Evolutionary conservation across 2,797 vertebrate genomes (phyloP).

Genomic region (Okamejei kenojei): DNA sequence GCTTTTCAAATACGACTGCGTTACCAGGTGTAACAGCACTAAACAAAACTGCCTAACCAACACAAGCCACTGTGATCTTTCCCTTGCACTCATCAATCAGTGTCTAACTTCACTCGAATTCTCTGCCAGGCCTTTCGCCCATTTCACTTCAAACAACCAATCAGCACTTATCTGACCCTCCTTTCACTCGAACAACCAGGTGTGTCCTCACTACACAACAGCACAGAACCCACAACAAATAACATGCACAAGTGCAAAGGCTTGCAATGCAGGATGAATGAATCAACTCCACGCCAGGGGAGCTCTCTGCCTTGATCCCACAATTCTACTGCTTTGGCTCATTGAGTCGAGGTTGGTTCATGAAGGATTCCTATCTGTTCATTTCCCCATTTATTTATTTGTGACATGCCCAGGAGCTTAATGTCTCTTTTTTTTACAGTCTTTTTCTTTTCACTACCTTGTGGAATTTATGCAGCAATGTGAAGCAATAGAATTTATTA

Average conservation of each 20-base stretch:
- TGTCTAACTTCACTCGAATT: neutral
- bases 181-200: neutral
- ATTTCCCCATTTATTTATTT: too few species aligned
- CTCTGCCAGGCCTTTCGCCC: neutral
- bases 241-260: neutral
- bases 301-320: too few species aligned
- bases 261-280: neutral
- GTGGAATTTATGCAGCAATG: too few species aligned
- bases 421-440: too few species aligned
- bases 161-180: neutral
- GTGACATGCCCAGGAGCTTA: too few species aligned
- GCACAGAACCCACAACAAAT: neutral
- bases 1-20: neutral
- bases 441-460: too few species aligned
- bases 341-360: too few species aligned
- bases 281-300: neutral
- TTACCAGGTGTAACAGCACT: conserved; percentile 10
- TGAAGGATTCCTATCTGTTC: too few species aligned
- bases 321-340: too few species aligned
- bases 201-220: neutral
- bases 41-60: neutral
- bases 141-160: neutral
- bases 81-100: neutral
- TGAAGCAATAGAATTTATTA: too few species aligned
- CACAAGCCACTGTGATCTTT: neutral